A percentile compares a stretch with the other conserved stretches of the same genome.
Conservation (phyloP, 2,797 vertebrate species). For the Mallotus villosus region DNA sequence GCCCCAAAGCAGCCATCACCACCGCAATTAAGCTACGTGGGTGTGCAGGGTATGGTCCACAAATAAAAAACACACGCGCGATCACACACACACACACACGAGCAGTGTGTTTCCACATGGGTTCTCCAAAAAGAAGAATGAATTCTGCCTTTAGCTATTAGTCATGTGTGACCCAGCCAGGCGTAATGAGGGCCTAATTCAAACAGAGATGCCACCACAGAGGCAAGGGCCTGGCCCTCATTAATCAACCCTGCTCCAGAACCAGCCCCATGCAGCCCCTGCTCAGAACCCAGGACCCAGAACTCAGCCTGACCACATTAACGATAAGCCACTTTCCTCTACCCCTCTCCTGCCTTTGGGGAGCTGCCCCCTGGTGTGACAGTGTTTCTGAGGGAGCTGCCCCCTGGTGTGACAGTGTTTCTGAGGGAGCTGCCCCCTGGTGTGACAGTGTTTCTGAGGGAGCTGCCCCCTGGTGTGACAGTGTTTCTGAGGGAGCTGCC, state of each 20-base stretch:
- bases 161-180: slow-evolving; percentile 65
- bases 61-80: not conserved
- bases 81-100: slow-evolving; percentile 29
- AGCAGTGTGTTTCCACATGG: not conserved
- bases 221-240: slow-evolving; percentile 51
- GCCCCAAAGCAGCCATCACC: slow-evolving; percentile 34
- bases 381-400: not conserved
- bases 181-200: slow-evolving; percentile 67
- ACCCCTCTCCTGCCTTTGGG: slow-evolving; percentile 19
- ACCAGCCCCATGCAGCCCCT: slow-evolving; percentile 32
- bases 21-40: slow-evolving; percentile 34
- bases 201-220: slow-evolving; percentile 62
- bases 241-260: slow-evolving; percentile 63
- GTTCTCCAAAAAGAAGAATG: not conserved
- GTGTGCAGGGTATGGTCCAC: not conserved
- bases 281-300: not conserved
- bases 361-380: not conserved
- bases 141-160: slow-evolving; percentile 40
- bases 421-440: too few relatives aligned
- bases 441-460: too few relatives aligned
- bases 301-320: slow-evolving; percentile 30
- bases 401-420: too few relatives aligned
- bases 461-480: too few relatives aligned
- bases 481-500: too few relatives aligned
- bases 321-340: slow-evolving; percentile 6